Base-by-base conservation (phyloP, 2,113 vertebrate species). In the Polypterus bichir region DNA sequence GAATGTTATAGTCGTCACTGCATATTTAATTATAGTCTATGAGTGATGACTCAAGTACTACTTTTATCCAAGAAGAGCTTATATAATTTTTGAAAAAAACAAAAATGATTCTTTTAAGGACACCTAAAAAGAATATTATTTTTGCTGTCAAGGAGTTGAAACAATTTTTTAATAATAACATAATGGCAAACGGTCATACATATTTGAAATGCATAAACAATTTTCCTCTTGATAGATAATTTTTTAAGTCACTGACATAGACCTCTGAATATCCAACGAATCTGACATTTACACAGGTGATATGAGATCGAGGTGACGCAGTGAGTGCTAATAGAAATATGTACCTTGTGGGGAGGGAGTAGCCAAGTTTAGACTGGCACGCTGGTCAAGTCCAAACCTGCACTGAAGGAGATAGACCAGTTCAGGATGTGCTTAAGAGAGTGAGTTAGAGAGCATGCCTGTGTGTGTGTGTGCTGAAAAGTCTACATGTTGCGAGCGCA, bases 301-400 rank as follows among this genome's bases (percentile, higher is more conserved):
- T 51, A 9, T 9, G 49, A 7, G 9, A 51, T 51, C 2, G 49
- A 7, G 49, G 49, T 51, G 49, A 51, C 2, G 49, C 49, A 9
- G 6, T 51, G 49, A 7, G 49, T 51, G 6, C 9, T 7, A 51
- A 51, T 9, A 9, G 49, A 51, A 74, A 79, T 11, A 27, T 57
- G 10, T 57, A 77, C 76, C 77, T 83, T 85, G 81, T 77, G 81
- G 82, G 79, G 76, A 84, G 84, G 84, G 79, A 79, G 83, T 83
- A 83, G 84, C 76, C 82, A 81, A 81, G 83, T 73, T 78, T 59
- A 62, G 68, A 74, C 81, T 85, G 83, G 83, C 79, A 86, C 78
- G 79, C 81, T 73, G 84, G 77, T 85, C 86, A 88, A 77, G 84
- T 80, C 82, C 76, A 72, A 71, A 83, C 82, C 81, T 88, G 83